These are phyloP conservation scores for Apantesis nais DNA, from an alignment of 2,888 invertebrate species.

Conservation along the genomic window DNA sequence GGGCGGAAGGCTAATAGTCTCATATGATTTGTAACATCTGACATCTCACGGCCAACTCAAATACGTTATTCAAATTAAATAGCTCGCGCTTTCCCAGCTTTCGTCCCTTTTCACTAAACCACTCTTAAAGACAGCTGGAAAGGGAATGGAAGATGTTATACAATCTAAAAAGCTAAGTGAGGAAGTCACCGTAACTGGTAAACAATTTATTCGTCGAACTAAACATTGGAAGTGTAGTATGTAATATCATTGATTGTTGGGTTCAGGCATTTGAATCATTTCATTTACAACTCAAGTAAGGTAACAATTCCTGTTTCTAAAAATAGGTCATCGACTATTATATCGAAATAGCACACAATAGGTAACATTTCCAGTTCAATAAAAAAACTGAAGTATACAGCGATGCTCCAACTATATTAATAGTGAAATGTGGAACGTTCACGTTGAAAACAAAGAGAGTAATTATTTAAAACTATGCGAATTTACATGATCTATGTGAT, in stretches of 20 bases:
- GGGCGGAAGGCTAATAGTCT: no score
- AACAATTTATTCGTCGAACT: not conserved
- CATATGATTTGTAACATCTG: no score
- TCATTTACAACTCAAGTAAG: not conserved
- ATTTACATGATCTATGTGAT: not conserved
- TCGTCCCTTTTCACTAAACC: no score
- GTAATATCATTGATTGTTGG: no score
- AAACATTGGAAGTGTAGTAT: not conserved
- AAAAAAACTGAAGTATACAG: not conserved
- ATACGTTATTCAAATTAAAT: no score
- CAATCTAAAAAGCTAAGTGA: not conserved
- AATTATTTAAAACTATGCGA: not conserved
- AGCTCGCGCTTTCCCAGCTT: no score
- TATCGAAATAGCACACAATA: not conserved
- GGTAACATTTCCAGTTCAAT: not conserved
- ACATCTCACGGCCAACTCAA: no score
- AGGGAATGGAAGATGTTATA: no score
- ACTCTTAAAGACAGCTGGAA: no score
- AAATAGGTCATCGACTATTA: not conserved
- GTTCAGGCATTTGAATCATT: no score
- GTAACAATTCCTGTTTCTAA: not conserved
- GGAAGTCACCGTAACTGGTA: not conserved
- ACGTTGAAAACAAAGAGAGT: not conserved
- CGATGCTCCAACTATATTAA: not conserved
- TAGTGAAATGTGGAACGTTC: not conserved